Evolutionary conservation across 2,113 vertebrate genomes (phyloP), one percentile per base, ranked within the genome.

Genomic region (Dipodomys spectabilis): DNA sequence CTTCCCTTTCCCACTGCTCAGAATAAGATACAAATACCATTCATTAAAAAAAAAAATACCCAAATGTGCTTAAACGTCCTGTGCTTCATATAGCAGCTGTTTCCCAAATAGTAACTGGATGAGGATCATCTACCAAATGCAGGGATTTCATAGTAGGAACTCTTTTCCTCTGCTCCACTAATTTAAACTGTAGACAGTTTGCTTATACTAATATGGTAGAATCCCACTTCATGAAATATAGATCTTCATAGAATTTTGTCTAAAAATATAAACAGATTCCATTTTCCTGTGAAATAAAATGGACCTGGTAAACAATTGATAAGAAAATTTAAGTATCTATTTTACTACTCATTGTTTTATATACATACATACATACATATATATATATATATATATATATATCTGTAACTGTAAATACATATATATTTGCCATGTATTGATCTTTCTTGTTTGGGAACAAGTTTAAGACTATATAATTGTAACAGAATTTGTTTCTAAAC

Each of bases 191-290:
- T 89, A 78, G 60, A 91, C 79, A 71, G 72, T 75, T 68, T 75
- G 65, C 22, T 80, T 53, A 57, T 90, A 53, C 25, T 72, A 86
- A 80, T 88, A 79, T 69, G 81, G 45, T n/a, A 85, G 57, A 89
- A 88, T 62, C 45, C 49, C 16, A 32, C 81, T 85, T 92, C 87
- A 75, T 92, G 25, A 91, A 89, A 23, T 80, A 94, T 7, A 93
- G 28, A 53, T 95, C 16, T 75, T 91, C 13, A n/a, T 64, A 94
- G 39, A 92, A 91, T 90, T 95, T 88, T 89, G 22, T 95, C 86
- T 83, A 67, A 28, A 92, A 86, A 72, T 83, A 44, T 89, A 82
- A 92, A 28, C 32, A 44, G 92, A 30, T 1, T 19, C 18, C 65
- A 6, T 91, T 81, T 88, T 67, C 20, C 65, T 19, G 9, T 93